Conservation (phyloP, 53 echinoderm and acorn worm species). For the Echinometra lucunter region DNA sequence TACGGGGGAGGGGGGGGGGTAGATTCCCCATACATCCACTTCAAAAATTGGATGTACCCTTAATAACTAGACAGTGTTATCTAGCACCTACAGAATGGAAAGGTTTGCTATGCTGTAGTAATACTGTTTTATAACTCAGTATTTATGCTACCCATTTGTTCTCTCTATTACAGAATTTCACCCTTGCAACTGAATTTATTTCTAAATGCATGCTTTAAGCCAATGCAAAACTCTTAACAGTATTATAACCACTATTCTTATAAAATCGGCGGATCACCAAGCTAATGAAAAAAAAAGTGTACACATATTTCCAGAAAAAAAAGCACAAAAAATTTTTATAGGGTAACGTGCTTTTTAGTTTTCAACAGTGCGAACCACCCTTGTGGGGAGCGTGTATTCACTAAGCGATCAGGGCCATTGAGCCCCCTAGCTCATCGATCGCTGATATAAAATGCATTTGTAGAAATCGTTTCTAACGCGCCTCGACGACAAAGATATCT, state of each 20-base stretch:
- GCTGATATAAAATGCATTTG: constrained; percentile 69
- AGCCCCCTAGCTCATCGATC: constrained; percentile 67
- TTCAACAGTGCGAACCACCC: constrained; percentile 25
- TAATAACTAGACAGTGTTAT: constrained; percentile 14
- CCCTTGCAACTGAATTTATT: neutral
- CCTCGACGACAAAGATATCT: constrained; percentile 60
- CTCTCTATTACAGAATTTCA: neutral
- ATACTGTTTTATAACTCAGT: too few relatives aligned
- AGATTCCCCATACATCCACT: too few relatives aligned
- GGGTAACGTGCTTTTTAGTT: neutral
- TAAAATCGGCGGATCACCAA: neutral
- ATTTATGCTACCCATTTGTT: neutral
- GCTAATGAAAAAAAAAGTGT: neutral
- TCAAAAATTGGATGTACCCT: too few relatives aligned
- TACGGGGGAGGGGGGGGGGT: too few relatives aligned
- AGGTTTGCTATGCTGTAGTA: neutral
- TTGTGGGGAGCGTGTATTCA: constrained; percentile 30
- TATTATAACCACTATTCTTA: neutral
- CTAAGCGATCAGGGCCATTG: constrained; percentile 61
- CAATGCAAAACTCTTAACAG: neutral
- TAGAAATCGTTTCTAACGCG: constrained; percentile 66
- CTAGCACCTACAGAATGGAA: neutral
- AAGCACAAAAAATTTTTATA: too few relatives aligned
- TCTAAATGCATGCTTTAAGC: neutral
- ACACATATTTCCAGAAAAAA: neutral